phyloP scores from a whole-genome alignment of 2,797 vertebrate species.

The Bovichtus diacanthus region DNA sequence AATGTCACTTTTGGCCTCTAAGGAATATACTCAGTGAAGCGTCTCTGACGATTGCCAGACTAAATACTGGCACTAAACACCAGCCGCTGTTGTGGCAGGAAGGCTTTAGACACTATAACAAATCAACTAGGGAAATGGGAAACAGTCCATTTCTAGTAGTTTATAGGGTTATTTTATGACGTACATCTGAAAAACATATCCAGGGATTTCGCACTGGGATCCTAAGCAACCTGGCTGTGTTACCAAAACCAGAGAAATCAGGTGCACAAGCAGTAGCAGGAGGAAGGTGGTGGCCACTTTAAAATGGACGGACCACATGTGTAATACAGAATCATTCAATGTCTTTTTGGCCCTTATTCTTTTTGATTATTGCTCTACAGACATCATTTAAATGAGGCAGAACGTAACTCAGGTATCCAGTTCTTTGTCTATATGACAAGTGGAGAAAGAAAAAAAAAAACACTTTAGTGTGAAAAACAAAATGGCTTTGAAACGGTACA shows the following conservation, averaged over 20 bases:
- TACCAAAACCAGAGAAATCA: conserved; percentile 36
- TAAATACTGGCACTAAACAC: conserved; percentile 75
- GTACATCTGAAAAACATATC: conserved; percentile 72
- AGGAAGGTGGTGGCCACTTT: not conserved
- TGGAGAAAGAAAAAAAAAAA: conserved; percentile 4
- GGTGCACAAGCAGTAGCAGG: conserved; percentile 40
- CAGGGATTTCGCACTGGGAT: conserved; percentile 50
- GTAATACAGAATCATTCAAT: not conserved
- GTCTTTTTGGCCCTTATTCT: not conserved
- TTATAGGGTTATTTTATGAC: conserved; percentile 72
- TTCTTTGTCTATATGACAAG: conserved; percentile 21
- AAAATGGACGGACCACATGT: conserved; percentile 11
- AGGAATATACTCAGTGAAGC: conserved; percentile 69
- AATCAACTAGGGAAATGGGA: conserved; percentile 62
- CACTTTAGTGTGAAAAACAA: conserved; percentile 35
- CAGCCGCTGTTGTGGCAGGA: conserved; percentile 68
- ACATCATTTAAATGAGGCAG: conserved; percentile 23
- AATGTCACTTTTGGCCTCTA: conserved; percentile 71
- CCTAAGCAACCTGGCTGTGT: conserved; percentile 26
- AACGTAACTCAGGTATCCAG: conserved; percentile 18
- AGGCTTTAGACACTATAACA: conserved; percentile 72
- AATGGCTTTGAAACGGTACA: conserved; percentile 55
- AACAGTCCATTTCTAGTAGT: conserved; percentile 51
- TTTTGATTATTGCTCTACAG: conserved; percentile 24
- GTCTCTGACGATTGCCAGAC: conserved; percentile 77